phyloP scores from a whole-genome alignment of 2,888 invertebrate species.

The Choreutis nemorana region DNA sequence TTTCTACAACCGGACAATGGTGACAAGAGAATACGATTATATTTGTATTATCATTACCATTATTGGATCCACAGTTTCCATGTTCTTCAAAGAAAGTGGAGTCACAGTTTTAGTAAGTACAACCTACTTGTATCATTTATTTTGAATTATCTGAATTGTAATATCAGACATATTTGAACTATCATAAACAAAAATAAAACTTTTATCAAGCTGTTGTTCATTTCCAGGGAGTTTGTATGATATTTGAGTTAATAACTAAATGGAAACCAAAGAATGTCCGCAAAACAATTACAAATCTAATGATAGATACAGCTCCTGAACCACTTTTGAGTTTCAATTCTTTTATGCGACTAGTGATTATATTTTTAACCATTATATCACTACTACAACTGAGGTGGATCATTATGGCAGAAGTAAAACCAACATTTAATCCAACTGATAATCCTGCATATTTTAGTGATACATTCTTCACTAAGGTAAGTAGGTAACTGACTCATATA shows the following conservation, averaged over 20 bases:
- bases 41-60: conserved; percentile 26
- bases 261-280: conserved; percentile 16
- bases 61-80: conserved; percentile 67
- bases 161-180: neutral
- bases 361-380: conserved; percentile 53
- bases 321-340: conserved; percentile 9
- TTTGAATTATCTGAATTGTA: neutral
- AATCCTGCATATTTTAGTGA: conserved; percentile 90
- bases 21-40: no score
- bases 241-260: conserved; percentile 69
- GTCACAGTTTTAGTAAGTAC: conserved; percentile 83
- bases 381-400: conserved; percentile 73
- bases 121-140: neutral
- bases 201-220: conserved; percentile 3
- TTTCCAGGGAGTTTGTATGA: conserved; percentile 69
- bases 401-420: conserved; percentile 81
- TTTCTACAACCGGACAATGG: conserved; percentile 60
- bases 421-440: conserved; percentile 84
- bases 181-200: neutral
- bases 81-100: conserved; percentile 95
- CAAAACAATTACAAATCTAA: conserved; percentile 5
- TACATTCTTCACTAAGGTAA: conserved; percentile 70
- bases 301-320: conserved; percentile 4
- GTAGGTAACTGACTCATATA: no score
- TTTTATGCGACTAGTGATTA: conserved; percentile 54